These are phyloP conservation scores for Liolophura sinensis DNA, from an alignment of 1,140 invertebrate species.

Conservation along the genomic window DNA sequence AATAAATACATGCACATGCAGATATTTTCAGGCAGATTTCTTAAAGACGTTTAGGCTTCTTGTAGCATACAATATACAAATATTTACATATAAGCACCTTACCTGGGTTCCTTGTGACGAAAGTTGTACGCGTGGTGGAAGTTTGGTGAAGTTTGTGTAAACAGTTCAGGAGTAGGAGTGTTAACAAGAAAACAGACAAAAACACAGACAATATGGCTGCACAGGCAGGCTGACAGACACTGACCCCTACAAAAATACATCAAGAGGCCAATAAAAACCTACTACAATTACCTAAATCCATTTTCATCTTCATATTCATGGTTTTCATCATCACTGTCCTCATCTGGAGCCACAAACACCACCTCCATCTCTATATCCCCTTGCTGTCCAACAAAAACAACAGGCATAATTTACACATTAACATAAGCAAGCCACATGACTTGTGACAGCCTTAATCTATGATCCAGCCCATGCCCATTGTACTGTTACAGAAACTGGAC, in stretches of 20 bases:
- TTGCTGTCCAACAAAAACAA: conserved; percentile 60
- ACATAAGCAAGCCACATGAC: too few species aligned
- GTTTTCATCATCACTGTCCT: conserved; percentile 65
- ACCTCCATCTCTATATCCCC: conserved; percentile 74
- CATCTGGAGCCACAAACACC: conserved; percentile 72
- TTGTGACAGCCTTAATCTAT: too few species aligned
- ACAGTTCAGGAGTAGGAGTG: not conserved
- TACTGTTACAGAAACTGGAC: too few species aligned
- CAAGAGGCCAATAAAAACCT: not conserved
- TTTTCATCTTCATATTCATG: conserved; percentile 56
- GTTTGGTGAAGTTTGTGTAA: not conserved
- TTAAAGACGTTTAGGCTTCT: too few species aligned
- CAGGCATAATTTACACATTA: conserved; percentile 2
- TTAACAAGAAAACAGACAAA: not conserved
- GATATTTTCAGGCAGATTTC: too few species aligned
- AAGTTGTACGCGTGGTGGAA: not conserved
- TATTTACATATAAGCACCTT: too few species aligned
- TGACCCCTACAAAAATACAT: not conserved
- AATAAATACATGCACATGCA: too few species aligned
- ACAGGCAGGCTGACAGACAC: not conserved
- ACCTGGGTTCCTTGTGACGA: not conserved
- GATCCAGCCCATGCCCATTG: too few species aligned
- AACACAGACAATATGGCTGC: not conserved
- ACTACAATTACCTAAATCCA: conserved; percentile 48
- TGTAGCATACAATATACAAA: too few species aligned